These are phyloP conservation scores for Mayetiola destructor DNA, from an alignment of 2,888 invertebrate species.

Conservation along the genomic window DNA sequence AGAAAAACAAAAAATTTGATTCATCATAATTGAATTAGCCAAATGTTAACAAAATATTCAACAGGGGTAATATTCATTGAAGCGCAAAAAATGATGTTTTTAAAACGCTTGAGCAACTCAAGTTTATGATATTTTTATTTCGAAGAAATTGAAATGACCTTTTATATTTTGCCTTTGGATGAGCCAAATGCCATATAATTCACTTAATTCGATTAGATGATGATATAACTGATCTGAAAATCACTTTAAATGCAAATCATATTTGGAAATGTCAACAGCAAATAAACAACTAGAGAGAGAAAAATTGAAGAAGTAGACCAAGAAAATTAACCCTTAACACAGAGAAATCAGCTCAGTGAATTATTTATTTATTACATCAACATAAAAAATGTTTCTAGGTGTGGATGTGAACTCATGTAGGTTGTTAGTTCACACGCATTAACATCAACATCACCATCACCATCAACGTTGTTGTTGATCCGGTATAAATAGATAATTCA, in stretches of 20 bases:
- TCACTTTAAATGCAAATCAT: too few relatives aligned
- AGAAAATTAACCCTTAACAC: conserved; percentile 10
- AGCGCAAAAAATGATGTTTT: not conserved
- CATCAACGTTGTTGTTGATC: not conserved
- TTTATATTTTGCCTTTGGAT: not conserved
- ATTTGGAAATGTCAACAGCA: too few relatives aligned
- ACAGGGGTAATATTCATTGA: not conserved
- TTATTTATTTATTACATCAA: not conserved
- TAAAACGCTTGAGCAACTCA: not conserved
- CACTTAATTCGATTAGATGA: too few relatives aligned
- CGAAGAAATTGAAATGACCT: conserved; percentile 1
- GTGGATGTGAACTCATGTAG: not conserved
- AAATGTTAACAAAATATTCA: not conserved
- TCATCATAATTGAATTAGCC: not conserved
- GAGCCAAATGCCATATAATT: too few relatives aligned
- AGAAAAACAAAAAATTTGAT: not conserved
- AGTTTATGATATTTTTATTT: not conserved
- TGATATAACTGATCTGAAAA: too few relatives aligned
- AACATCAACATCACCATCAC: too few relatives aligned
- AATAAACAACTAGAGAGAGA: too few relatives aligned
- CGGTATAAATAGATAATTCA: conserved; percentile 20
- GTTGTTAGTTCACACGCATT: not conserved
- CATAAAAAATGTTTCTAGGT: not conserved
- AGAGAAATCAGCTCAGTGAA: conserved; percentile 1
- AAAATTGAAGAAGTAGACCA: too few relatives aligned